Conservation (phyloP, 2,113 vertebrate species). For the Meles meles region DNA sequence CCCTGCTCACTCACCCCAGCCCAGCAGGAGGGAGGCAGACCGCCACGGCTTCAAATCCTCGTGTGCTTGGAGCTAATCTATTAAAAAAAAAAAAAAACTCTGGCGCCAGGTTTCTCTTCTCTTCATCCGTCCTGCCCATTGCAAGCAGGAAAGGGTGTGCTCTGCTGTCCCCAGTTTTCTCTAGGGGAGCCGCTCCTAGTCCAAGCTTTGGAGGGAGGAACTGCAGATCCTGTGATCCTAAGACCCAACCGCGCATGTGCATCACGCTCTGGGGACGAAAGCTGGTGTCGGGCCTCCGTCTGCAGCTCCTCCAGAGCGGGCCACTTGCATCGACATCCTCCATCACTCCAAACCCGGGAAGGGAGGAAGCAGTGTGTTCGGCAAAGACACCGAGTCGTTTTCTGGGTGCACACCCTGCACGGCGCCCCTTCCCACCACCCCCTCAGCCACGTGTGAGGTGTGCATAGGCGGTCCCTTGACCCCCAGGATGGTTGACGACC, state of each 20-base stretch:
- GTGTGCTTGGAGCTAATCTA: background rate
- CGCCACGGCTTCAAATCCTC: background rate
- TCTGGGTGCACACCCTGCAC: background rate
- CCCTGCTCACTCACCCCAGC: background rate
- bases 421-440: background rate
- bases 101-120: background rate
- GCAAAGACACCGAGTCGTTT: background rate
- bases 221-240: background rate
- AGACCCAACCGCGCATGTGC: background rate
- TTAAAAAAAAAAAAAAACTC: background rate
- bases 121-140: background rate
- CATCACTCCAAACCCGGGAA: background rate
- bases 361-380: background rate
- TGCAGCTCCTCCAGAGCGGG: background rate
- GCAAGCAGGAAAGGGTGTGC: background rate
- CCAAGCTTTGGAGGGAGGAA: too few species aligned
- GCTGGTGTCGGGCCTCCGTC: background rate
- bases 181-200: background rate
- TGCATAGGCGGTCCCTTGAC: background rate
- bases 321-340: background rate
- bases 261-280: too few species aligned
- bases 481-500: slow-evolving; percentile 36
- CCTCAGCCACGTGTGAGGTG: slow-evolving; percentile 15
- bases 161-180: too few species aligned
- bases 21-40: background rate